Evolutionary conservation across 2,888 invertebrate species (phyloP).

Genomic region (Drosophila barbarae): DNA sequence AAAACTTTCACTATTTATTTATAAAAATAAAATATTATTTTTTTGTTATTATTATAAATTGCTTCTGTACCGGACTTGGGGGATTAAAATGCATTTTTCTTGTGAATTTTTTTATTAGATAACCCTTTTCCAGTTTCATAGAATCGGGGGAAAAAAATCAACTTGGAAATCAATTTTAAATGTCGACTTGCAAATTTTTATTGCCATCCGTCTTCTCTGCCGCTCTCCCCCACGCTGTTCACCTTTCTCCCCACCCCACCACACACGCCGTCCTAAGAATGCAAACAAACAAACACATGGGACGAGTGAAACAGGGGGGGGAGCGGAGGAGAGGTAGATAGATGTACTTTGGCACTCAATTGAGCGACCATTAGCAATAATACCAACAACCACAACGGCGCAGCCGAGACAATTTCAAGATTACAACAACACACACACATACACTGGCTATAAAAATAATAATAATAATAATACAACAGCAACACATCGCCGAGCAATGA

Average conservation of each 20-base stretch:
- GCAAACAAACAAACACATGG: constrained; percentile 19
- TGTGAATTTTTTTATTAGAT: constrained; percentile 4
- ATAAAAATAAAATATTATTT: too few relatives aligned
- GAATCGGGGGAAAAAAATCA: constrained; percentile 13
- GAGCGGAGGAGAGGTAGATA: constrained; percentile 1
- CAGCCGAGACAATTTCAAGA: constrained; percentile 71
- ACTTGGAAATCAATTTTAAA: constrained; percentile 17
- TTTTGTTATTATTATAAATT: neutral
- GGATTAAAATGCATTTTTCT: constrained; percentile 3
- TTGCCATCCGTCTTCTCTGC: neutral
- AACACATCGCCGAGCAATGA: constrained; percentile 44
- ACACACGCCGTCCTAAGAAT: neutral
- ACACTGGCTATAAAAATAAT: constrained; percentile 13
- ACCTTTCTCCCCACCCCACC: neutral
- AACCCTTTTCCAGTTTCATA: constrained; percentile 7
- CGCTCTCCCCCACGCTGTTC: too few relatives aligned
- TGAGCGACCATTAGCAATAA: constrained; percentile 71
- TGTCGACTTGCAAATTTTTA: constrained; percentile 14
- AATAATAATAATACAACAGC: constrained; percentile 14
- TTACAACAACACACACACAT: constrained; percentile 62
- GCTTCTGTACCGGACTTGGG: neutral
- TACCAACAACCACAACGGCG: constrained; percentile 49
- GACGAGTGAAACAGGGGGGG: neutral
- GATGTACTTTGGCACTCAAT: constrained; percentile 72
- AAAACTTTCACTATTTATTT: neutral